Evolutionary conservation across 2,888 invertebrate species (phyloP).

Genomic region (Thera britannica): DNA sequence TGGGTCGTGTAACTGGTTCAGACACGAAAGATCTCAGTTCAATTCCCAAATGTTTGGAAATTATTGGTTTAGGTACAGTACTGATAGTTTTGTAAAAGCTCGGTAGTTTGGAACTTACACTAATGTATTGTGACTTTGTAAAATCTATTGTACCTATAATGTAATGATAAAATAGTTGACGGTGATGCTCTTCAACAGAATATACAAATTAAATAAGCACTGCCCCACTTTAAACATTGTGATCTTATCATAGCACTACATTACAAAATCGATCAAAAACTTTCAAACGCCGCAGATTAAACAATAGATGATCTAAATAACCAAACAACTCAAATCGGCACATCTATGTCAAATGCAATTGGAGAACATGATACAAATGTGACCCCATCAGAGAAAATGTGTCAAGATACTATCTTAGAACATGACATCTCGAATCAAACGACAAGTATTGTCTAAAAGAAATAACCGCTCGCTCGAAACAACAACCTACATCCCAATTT

Average conservation of each 20-base stretch:
- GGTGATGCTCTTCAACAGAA: no score
- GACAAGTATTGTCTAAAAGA: constrained; percentile 77
- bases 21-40: no score
- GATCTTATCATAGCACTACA: constrained; percentile 29
- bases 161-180: no score
- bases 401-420: constrained; percentile 77
- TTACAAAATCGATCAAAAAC: constrained; percentile 52
- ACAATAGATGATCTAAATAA: constrained; percentile 64
- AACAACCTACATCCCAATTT: constrained; percentile 38
- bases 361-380: constrained; percentile 72
- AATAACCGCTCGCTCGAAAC: constrained; percentile 52
- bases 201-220: background rate
- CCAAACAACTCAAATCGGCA: constrained; percentile 52
- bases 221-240: background rate
- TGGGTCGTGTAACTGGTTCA: no score
- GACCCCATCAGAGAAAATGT: constrained; percentile 79
- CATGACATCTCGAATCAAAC: constrained; percentile 81
- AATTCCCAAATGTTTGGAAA: no score
- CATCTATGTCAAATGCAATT: constrained; percentile 78
- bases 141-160: no score
- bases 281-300: constrained; percentile 53
- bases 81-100: no score
- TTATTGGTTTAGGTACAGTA: no score
- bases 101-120: no score
- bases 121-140: no score